Percentiles rank a stretch among this genome's conserved stretches.
Evolutionary conservation across 2,888 invertebrate species (phyloP).

Genomic region (Melieria picta): DNA sequence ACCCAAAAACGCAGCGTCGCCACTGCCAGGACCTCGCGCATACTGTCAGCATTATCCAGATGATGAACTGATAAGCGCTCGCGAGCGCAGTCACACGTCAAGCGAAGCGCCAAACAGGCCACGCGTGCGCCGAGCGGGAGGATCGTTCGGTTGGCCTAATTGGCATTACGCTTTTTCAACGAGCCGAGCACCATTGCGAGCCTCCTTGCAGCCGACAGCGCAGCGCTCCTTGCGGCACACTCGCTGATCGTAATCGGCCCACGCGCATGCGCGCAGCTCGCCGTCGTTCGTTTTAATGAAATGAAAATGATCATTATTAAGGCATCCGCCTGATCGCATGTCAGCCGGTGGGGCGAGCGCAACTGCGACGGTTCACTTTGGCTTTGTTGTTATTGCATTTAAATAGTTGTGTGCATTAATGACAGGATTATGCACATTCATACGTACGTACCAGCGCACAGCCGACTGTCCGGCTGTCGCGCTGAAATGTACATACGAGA

Average conservation of each 20-base stretch:
- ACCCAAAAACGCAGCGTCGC: slow-evolving; percentile 1
- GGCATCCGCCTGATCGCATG: slow-evolving; percentile 27
- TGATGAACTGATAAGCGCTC: slow-evolving; percentile 58
- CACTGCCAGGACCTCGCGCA: too few species aligned
- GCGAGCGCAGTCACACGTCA: slow-evolving; percentile 63
- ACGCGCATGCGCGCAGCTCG: slow-evolving; percentile 35
- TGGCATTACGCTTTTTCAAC: slow-evolving; percentile 41
- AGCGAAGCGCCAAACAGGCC: slow-evolving; percentile 58
- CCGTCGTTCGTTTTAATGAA: slow-evolving; percentile 50
- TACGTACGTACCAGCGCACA: not conserved
- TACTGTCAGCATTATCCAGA: slow-evolving; percentile 39
- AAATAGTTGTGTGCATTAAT: slow-evolving; percentile 13
- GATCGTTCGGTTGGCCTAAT: slow-evolving; percentile 27
- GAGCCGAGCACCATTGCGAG: not conserved
- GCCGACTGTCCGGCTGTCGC: not conserved
- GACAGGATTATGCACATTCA: slow-evolving; percentile 22
- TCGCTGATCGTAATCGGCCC: slow-evolving; percentile 42
- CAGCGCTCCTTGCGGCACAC: slow-evolving; percentile 3
- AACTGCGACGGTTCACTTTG: not conserved
- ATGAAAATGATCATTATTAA: slow-evolving; percentile 64
- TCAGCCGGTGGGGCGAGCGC: slow-evolving; percentile 12
- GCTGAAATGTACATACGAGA: slow-evolving; percentile 1
- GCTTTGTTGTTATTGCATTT: slow-evolving; percentile 24
- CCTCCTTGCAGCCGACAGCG: slow-evolving; percentile 6
- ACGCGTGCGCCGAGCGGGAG: slow-evolving; percentile 16